phyloP scores from a whole-genome alignment of 1,140 invertebrate genomes.

The Daktulosphaira vitifoliae region DNA sequence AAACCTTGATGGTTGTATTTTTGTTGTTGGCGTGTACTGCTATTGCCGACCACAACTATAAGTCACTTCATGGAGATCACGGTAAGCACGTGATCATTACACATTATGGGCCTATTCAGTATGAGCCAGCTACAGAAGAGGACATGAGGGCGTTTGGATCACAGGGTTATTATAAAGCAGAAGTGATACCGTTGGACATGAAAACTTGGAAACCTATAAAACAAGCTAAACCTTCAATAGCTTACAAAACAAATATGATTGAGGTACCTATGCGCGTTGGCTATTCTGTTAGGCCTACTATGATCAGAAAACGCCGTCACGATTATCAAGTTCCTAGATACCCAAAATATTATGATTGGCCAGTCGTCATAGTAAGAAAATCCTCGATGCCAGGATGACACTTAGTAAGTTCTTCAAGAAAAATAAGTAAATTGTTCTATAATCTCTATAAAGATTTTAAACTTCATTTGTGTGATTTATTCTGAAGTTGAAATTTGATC shows the following conservation, averaged over 20 bases:
- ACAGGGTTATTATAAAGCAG: not conserved
- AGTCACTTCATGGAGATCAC: not conserved
- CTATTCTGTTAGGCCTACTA: constrained; percentile 5
- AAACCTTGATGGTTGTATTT: not conserved
- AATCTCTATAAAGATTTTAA: too few species aligned
- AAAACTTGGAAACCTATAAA: constrained; percentile 2
- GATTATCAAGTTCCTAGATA: not conserved
- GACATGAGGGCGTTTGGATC: not conserved
- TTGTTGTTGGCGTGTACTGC: not conserved
- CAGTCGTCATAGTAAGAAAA: too few species aligned
- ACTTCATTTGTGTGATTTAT: too few species aligned
- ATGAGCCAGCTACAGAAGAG: not conserved
- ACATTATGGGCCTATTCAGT: constrained; percentile 4
- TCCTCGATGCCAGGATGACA: too few species aligned
- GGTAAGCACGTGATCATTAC: constrained; percentile 26
- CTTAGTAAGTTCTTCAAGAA: not conserved
- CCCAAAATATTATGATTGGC: not conserved
- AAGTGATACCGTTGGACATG: constrained; percentile 27
- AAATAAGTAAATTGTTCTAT: too few species aligned
- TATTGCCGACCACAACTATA: not conserved
- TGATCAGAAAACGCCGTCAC: not conserved
- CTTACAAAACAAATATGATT: not conserved
- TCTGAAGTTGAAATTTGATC: too few species aligned
- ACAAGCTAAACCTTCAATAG: not conserved
- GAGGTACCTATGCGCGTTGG: constrained; percentile 4